Conservation (phyloP, 2,113 vertebrate genomes). For the Antechinus flavipes region DNA sequence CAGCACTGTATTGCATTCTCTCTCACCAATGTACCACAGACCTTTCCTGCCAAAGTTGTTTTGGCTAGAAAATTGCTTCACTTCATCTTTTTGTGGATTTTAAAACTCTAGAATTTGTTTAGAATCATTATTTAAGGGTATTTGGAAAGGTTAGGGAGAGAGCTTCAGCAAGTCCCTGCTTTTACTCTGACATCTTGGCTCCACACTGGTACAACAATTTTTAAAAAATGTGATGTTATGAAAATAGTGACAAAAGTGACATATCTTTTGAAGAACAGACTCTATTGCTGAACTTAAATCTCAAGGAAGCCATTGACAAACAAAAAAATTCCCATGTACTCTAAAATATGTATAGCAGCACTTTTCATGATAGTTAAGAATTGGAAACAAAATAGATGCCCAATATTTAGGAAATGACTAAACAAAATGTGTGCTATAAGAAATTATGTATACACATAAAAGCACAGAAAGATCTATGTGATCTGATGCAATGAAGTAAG, state of each 20-base stretch:
- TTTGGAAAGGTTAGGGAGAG: too few relatives aligned
- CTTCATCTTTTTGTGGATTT: too few relatives aligned
- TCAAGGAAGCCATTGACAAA: background rate
- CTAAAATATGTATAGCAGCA: background rate
- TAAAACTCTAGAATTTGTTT: too few relatives aligned
- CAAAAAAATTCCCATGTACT: background rate
- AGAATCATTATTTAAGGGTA: too few relatives aligned
- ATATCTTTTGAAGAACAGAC: background rate
- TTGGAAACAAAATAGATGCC: background rate
- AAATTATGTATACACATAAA: background rate
- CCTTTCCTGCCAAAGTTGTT: too few relatives aligned
- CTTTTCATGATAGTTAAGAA: background rate
- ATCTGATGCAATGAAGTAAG: background rate
- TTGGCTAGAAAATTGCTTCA: too few relatives aligned
- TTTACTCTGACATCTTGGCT: too few relatives aligned
- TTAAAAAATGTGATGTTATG: background rate
- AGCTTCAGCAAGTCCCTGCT: too few relatives aligned
- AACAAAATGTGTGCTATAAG: background rate
- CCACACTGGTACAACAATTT: background rate
- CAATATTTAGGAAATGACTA: background rate
- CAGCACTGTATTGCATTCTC: too few relatives aligned
- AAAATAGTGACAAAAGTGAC: background rate
- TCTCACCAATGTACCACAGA: too few relatives aligned
- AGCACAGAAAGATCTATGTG: background rate
- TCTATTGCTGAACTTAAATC: background rate